Percentiles rank a stretch among this genome's conserved stretches.
phyloP scores from a whole-genome alignment of 2,113 vertebrate genomes.

The Silurus glanis region DNA sequence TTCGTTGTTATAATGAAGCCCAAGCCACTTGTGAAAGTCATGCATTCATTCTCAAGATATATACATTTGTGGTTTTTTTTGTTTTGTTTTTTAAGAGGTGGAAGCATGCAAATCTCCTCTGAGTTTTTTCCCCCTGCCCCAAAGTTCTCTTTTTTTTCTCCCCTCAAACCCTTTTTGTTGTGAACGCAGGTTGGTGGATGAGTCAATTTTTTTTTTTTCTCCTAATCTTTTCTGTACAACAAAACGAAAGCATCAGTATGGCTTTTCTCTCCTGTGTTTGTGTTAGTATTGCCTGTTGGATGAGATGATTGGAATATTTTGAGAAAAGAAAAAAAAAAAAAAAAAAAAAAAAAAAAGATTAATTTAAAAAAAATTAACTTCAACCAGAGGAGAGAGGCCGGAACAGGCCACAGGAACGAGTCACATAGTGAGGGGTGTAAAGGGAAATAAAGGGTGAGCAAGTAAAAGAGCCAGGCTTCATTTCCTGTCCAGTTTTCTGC shows the following conservation, averaged over 20 bases:
- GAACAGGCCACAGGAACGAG: constrained; percentile 43
- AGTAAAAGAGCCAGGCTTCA: constrained; percentile 58
- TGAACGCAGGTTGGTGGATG: constrained; percentile 41
- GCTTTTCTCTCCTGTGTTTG: constrained; percentile 96
- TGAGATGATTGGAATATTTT: constrained; percentile 68
- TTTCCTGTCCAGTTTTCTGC: constrained; percentile 90
- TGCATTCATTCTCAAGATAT: constrained; percentile 78
- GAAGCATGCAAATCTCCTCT: constrained; percentile 74
- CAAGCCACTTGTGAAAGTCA: constrained; percentile 67
- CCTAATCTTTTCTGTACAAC: constrained; percentile 42
- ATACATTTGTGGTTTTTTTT: constrained; percentile 71
- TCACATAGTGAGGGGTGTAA: constrained; percentile 60
- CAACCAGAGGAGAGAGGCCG: constrained; percentile 50
- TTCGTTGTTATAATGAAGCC: constrained; percentile 41
- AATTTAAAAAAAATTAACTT: constrained; percentile 36
- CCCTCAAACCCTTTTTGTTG: constrained; percentile 57
- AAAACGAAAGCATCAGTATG: constrained; percentile 87
- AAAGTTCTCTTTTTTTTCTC: constrained; percentile 32
- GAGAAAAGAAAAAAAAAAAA: constrained; percentile 75
- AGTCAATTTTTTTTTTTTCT: constrained; percentile 40
- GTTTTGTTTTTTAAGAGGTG: constrained; percentile 66
- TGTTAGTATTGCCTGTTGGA: constrained; percentile 81
- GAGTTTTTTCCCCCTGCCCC: background rate
- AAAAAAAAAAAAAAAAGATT: constrained; percentile 66
- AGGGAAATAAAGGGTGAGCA: constrained; percentile 52